phyloP scores from a whole-genome alignment of 2,113 vertebrate species.

The Tragulus kanchil region DNA sequence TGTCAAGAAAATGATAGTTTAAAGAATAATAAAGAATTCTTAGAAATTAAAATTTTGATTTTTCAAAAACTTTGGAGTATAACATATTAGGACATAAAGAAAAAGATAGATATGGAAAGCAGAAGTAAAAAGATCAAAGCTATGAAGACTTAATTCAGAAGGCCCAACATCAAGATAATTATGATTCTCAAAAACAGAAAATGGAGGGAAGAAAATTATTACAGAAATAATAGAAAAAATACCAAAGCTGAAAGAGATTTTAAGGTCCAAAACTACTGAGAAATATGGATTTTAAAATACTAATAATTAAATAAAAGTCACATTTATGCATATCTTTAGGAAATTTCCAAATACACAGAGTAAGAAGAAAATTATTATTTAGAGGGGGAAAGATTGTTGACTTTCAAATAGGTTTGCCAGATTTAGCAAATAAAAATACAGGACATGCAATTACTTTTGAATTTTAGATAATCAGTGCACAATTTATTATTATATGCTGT shows the following conservation, averaged over 20 bases:
- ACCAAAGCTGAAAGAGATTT: neutral
- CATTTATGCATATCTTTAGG: neutral
- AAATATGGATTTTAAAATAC: neutral
- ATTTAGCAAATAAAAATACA: slow-evolving; percentile 46
- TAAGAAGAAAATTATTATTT: slow-evolving; percentile 18
- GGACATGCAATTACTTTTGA: slow-evolving; percentile 1
- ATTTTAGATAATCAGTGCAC: slow-evolving; percentile 26
- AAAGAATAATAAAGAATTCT: slow-evolving; percentile 28
- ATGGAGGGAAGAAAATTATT: slow-evolving; percentile 36
- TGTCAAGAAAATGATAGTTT: neutral
- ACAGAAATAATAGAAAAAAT: slow-evolving; percentile 49
- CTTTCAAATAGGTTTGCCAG: neutral
- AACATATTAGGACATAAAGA: neutral
- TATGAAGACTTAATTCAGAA: neutral
- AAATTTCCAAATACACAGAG: slow-evolving; percentile 42
- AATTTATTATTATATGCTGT: neutral
- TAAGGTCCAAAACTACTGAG: neutral
- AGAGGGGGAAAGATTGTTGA: neutral
- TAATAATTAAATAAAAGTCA: neutral
- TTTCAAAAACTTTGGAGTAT: neutral
- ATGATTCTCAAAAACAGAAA: slow-evolving; percentile 12
- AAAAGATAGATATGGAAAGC: slow-evolving; percentile 4
- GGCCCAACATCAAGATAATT: neutral
- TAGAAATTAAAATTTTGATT: slow-evolving; percentile 42
- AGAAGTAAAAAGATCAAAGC: neutral